phyloP scores from a whole-genome alignment of 1,140 invertebrate species.

The Archivesica marissinica region DNA sequence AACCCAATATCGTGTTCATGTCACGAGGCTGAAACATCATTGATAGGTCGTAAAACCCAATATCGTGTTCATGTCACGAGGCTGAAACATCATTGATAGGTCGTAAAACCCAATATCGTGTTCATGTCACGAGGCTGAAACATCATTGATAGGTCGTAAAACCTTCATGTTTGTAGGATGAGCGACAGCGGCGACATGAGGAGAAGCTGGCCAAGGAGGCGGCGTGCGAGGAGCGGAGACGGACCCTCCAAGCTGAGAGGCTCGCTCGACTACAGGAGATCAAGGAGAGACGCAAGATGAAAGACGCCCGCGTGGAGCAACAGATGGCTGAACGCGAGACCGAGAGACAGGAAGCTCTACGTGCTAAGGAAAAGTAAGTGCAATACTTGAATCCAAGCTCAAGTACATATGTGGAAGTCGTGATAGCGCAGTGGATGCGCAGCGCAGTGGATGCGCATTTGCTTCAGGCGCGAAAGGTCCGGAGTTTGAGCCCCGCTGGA shows the following conservation, averaged over 20 bases:
- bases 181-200: conserved; percentile 90
- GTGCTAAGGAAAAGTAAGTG: conserved; percentile 78
- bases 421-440: too few relatives aligned
- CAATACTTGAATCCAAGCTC: neutral
- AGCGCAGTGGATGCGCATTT: too few relatives aligned
- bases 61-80: too few relatives aligned
- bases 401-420: neutral
- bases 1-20: too few relatives aligned
- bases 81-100: too few relatives aligned
- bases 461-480: too few relatives aligned
- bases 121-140: too few relatives aligned
- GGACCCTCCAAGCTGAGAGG: conserved; percentile 93
- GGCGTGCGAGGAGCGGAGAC: conserved; percentile 94
- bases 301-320: conserved; percentile 93
- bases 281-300: conserved; percentile 92
- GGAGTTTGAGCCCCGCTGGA: too few relatives aligned
- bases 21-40: too few relatives aligned
- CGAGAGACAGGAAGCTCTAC: conserved; percentile 78
- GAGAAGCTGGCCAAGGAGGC: conserved; percentile 97
- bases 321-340: conserved; percentile 94
- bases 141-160: too few relatives aligned
- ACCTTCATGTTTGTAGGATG: conserved; percentile 87
- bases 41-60: too few relatives aligned
- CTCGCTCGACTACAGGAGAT: conserved; percentile 90
- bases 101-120: too few relatives aligned